A percentile compares a stretch with the other conserved stretches of the same genome.
Evolutionary conservation across 2,113 vertebrate species (phyloP).

Genomic region (Gadus macrocephalus): DNA sequence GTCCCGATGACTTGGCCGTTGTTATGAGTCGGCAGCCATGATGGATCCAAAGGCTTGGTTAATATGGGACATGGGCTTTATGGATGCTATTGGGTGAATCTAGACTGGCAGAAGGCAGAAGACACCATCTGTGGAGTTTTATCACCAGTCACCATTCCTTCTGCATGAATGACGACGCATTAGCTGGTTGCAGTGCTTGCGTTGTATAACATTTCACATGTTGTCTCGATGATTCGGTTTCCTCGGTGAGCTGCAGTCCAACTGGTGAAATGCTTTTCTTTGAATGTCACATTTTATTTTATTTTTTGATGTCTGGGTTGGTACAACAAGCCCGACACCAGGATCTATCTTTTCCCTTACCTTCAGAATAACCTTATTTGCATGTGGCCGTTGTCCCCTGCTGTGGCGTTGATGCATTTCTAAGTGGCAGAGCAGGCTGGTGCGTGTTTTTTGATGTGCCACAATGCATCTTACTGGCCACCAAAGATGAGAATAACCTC

Average conservation of each 20-base stretch:
- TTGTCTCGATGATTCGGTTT: too few species aligned
- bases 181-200: not conserved
- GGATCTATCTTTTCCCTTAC: too few species aligned
- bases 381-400: conserved; percentile 32
- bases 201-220: not conserved
- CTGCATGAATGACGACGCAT: not conserved
- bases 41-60: not conserved
- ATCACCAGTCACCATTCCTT: not conserved
- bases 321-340: not conserved
- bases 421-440: conserved; percentile 35
- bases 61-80: not conserved
- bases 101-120: not conserved
- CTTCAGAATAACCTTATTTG: conserved; percentile 30
- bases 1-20: conserved; percentile 7
- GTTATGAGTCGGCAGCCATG: not conserved
- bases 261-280: too few species aligned
- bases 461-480: conserved; percentile 50
- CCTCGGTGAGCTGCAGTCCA: too few species aligned
- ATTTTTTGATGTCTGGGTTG: not conserved
- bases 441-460: conserved; percentile 55
- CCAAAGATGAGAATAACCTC: conserved; percentile 55
- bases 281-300: too few species aligned
- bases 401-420: conserved; percentile 45
- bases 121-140: conserved; percentile 15
- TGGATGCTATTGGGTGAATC: not conserved